Conservation (phyloP, 2,888 invertebrate genomes). For the Napeogenes sylphis region DNA sequence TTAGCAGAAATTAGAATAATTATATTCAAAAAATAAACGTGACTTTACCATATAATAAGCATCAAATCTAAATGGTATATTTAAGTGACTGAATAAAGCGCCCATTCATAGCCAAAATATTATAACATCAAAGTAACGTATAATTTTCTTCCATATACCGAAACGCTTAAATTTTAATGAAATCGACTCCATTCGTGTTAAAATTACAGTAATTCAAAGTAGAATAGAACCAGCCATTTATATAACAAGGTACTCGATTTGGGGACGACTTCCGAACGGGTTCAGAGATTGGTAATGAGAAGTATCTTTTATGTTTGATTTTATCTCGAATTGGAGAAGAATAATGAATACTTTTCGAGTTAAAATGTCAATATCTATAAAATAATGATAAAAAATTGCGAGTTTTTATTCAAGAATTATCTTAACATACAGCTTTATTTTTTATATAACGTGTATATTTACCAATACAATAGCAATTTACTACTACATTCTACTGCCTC, state of each 20-base stretch:
- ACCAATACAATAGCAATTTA: too few relatives aligned
- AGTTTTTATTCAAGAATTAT: too few relatives aligned
- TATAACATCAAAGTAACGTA: neutral
- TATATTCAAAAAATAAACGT: too few relatives aligned
- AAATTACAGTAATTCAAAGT: slow-evolving; percentile 10
- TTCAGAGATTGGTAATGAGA: slow-evolving; percentile 4
- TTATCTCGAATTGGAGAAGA: neutral
- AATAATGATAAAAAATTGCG: too few relatives aligned
- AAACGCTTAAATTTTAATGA: slow-evolving; percentile 5
- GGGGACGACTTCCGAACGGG: neutral
- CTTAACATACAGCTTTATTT: too few relatives aligned
- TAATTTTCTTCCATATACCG: slow-evolving; percentile 5
- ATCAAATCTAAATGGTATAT: too few relatives aligned
- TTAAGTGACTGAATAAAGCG: too few relatives aligned
- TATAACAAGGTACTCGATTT: slow-evolving; percentile 4
- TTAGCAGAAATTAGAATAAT: too few relatives aligned
- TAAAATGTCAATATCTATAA: neutral
- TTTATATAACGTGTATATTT: too few relatives aligned
- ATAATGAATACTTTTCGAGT: neutral
- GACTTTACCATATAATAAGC: neutral
- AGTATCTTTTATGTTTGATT: slow-evolving; percentile 3
- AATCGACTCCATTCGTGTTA: slow-evolving; percentile 1
- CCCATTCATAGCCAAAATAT: too few relatives aligned
- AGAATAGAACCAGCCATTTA: neutral
- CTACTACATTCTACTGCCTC: too few relatives aligned